Conservation (phyloP, 2,888 invertebrate genomes). For the Drosophila paranaensis region DNA sequence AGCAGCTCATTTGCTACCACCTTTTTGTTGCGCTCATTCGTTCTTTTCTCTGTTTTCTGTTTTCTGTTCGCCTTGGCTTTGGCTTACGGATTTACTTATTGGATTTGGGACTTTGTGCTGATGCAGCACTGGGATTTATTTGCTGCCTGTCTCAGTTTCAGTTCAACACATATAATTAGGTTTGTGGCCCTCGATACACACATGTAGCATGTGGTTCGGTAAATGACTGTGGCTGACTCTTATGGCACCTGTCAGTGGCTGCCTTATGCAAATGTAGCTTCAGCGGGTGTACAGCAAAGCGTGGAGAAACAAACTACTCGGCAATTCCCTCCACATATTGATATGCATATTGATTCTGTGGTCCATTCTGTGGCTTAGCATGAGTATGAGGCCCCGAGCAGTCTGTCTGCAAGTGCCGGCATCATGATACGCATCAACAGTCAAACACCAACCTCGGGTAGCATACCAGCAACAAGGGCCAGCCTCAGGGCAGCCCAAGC, state of each 20-base stretch:
- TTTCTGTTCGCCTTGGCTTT: conserved; percentile 19
- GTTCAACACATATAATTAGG: conserved; percentile 66
- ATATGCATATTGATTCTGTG: conserved; percentile 80
- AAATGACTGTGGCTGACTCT: conserved; percentile 20
- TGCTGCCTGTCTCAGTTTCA: conserved; percentile 38
- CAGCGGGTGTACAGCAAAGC: neutral
- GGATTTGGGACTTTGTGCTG: conserved; percentile 79
- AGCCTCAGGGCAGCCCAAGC: conserved; percentile 28
- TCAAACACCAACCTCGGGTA: conserved; percentile 45
- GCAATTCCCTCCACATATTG: conserved; percentile 55
- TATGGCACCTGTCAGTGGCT: conserved; percentile 57
- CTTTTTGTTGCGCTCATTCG: neutral
- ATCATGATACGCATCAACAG: conserved; percentile 76
- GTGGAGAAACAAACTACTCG: conserved; percentile 5
- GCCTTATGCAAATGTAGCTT: conserved; percentile 65
- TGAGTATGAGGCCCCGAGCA: conserved; percentile 6
- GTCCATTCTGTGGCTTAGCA: conserved; percentile 43
- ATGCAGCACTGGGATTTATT: conserved; percentile 72
- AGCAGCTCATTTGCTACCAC: conserved; percentile 39
- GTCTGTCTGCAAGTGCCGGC: conserved; percentile 65
- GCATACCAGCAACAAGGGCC: conserved; percentile 41
- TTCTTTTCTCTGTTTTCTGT: conserved; percentile 6
- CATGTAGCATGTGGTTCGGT: conserved; percentile 12
- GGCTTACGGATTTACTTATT: conserved; percentile 70
- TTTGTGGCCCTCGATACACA: conserved; percentile 54